phyloP scores from a whole-genome alignment of 1,140 invertebrate genomes.

The Brachionus sp. region DNA sequence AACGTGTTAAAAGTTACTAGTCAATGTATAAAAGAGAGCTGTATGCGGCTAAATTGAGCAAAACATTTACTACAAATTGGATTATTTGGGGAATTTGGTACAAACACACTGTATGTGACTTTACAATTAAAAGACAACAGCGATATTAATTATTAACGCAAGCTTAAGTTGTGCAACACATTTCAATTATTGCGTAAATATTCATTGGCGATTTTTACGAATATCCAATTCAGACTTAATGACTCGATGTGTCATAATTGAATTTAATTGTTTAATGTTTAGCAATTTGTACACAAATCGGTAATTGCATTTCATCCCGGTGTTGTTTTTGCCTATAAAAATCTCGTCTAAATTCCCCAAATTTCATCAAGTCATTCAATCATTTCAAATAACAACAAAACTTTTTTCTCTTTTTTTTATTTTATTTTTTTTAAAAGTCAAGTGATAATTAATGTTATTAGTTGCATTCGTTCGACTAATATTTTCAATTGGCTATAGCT shows the following conservation, averaged over 20 bases:
- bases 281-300: background rate
- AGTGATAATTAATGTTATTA: slow-evolving; percentile 34
- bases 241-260: slow-evolving; percentile 42
- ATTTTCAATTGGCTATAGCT: background rate
- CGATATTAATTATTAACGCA: background rate
- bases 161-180: background rate
- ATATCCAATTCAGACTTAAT: slow-evolving; percentile 2
- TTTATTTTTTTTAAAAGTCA: too few species aligned
- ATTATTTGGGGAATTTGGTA: background rate
- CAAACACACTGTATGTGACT: background rate
- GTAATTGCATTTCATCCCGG: slow-evolving; percentile 27
- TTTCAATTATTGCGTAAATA: background rate
- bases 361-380: slow-evolving; percentile 38
- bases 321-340: background rate
- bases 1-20: background rate
- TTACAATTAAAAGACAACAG: background rate
- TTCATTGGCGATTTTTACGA: background rate
- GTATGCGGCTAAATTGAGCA: background rate
- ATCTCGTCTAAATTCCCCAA: slow-evolving; percentile 37
- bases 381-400: slow-evolving; percentile 14
- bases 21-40: background rate
- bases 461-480: background rate
- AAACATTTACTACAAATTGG: background rate
- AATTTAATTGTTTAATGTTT: slow-evolving; percentile 34
- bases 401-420: too few species aligned